Base-by-base conservation (phyloP, 2,113 vertebrate species). In the Turdus rufiventris region DNA sequence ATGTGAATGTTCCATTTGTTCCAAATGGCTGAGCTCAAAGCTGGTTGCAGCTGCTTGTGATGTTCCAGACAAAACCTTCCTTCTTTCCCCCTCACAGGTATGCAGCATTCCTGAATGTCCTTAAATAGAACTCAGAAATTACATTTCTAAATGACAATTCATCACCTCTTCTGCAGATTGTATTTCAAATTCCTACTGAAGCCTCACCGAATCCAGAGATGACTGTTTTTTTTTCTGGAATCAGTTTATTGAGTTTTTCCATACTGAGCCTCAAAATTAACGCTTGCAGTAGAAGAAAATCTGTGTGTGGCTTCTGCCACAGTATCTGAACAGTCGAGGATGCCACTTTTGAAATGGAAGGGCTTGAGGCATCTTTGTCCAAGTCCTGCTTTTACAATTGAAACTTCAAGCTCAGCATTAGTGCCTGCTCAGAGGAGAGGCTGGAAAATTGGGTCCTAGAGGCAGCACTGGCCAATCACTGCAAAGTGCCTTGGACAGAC, bases 21-120 rank as follows among this genome's bases (percentile, higher is more conserved):
- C 67, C 79, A 76, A 67, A 53, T 10, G 14, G 48, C 40, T 72
- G 83, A 94, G 48, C 71, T 38, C 57, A 45, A 71, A 60, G 54
- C 33, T 2, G 5, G 50, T 66, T 0, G 0, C 42, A 40, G 88
- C 17, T 53, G 51, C 61, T 45, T 47, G 33, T 29, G 54, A 68
- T 43, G 47, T 19, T 86, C 33, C 67, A 75, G 34, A 53, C 28
- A 73, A 66, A 86, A 38, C 3, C 31, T 80, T 42, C 21, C 20
- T 58, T 40, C 68, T 25, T 8, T 0, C 3, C 2, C 4, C 2
- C 10, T 50, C 14, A 20, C 9, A 56, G n/a, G 23, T 56, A 68
- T n/a, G 25, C 62, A 54, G 25, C 26, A 38, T 47, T 78, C 43
- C 62, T 80, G 31, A 28, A 11, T 5, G 18, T 81, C 70, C 29